These are phyloP conservation scores for Drosophila fulvimacula DNA, from an alignment of 2,888 invertebrate species.

Conservation along the genomic window DNA sequence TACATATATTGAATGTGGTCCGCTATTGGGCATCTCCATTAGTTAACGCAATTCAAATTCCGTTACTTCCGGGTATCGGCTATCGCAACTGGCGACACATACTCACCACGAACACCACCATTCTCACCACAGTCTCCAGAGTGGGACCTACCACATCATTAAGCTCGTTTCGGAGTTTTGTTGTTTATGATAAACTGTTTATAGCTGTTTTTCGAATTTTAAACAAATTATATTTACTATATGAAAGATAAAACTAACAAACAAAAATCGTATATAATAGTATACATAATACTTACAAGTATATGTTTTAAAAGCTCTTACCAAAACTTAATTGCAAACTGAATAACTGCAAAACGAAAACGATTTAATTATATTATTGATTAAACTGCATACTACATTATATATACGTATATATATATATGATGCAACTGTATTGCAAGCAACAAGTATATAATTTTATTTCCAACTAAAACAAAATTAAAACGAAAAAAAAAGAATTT, in stretches of 20 bases:
- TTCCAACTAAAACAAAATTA: slow-evolving; percentile 48
- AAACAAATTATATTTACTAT: slow-evolving; percentile 78
- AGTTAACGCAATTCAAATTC: slow-evolving; percentile 19
- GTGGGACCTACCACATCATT: slow-evolving; percentile 50
- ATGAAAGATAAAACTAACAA: slow-evolving; percentile 51
- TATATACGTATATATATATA: slow-evolving; percentile 46
- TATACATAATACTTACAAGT: slow-evolving; percentile 49
- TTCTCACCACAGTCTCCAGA: slow-evolving; percentile 35
- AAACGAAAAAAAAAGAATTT: slow-evolving; percentile 52
- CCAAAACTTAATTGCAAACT: slow-evolving; percentile 59
- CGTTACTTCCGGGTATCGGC: slow-evolving; percentile 13
- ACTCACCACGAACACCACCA: slow-evolving; percentile 31
- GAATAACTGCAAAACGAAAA: slow-evolving; percentile 53
- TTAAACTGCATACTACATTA: slow-evolving; percentile 63
- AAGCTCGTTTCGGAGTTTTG: slow-evolving; percentile 76
- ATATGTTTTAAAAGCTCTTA: slow-evolving; percentile 76
- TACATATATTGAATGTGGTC: slow-evolving; percentile 9
- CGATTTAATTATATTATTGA: slow-evolving; percentile 58
- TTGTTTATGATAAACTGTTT: slow-evolving; percentile 78
- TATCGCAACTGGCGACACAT: slow-evolving; percentile 21
- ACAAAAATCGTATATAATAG: slow-evolving; percentile 52
- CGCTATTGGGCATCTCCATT: slow-evolving; percentile 20
- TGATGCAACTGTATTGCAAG: slow-evolving; percentile 65
- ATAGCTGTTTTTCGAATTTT: slow-evolving; percentile 80
- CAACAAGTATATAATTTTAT: slow-evolving; percentile 67